A percentile compares a stretch with the other conserved stretches of the same genome.
Conservation (phyloP, 1,140 invertebrate genomes). For the Antheraea pernyi region DNA sequence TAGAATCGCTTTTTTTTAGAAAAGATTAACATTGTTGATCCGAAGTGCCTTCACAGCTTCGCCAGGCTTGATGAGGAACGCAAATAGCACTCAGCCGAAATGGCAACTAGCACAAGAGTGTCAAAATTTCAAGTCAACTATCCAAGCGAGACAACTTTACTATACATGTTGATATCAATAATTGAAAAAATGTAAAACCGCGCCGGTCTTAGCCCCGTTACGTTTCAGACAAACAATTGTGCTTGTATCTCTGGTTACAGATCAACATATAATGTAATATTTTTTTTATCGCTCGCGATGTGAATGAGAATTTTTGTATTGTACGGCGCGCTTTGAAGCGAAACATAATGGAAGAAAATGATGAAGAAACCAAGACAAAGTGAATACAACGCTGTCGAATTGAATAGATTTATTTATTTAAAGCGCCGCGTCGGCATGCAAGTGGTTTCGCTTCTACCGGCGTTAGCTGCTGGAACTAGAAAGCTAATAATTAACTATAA, state of each 20-base stretch:
- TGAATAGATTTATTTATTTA: slow-evolving; percentile 3
- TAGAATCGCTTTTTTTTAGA: no score
- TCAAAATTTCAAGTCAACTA: no score
- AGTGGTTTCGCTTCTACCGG: slow-evolving; percentile 2
- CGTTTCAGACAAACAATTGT: slow-evolving; percentile 5
- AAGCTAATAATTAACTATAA: no score
- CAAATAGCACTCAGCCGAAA: no score
- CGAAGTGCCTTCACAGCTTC: no score
- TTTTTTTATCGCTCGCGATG: slow-evolving; percentile 37
- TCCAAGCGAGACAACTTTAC: no score
- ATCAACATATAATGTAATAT: slow-evolving; percentile 50
- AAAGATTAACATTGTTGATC: no score
- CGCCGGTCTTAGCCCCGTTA: background rate
- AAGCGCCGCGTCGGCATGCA: slow-evolving; percentile 15
- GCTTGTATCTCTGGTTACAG: slow-evolving; percentile 36
- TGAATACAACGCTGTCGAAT: slow-evolving; percentile 40
- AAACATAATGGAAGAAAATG: slow-evolving; percentile 40
- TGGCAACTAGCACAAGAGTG: no score
- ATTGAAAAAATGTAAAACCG: no score
- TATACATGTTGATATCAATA: no score
- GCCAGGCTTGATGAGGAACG: no score
- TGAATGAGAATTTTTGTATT: slow-evolving; percentile 47
- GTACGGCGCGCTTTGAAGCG: background rate
- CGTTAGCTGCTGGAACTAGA: no score
- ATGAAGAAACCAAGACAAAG: slow-evolving; percentile 43